Percentiles rank a stretch among this genome's conserved stretches.
Evolutionary conservation across 2,113 vertebrate genomes (phyloP).

Genomic region (Pseudorectes ferrugineus): DNA sequence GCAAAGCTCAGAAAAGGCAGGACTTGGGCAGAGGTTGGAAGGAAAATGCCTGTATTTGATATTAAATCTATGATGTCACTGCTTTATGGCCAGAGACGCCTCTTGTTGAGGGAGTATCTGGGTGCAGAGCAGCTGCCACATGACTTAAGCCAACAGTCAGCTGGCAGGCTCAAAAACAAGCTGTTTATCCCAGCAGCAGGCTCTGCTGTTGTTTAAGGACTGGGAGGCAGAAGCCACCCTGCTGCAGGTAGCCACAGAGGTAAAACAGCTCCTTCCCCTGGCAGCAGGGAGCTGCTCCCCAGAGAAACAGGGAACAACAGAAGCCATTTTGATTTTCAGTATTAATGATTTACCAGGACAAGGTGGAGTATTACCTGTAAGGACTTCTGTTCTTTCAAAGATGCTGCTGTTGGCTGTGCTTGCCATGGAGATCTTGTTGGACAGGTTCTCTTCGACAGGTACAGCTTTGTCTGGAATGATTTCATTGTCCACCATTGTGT

Average conservation of each 20-base stretch:
- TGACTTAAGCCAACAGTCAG: background rate
- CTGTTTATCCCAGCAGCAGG: background rate
- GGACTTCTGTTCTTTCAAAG: slow-evolving; percentile 87
- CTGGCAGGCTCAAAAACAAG: background rate
- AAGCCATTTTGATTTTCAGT: background rate
- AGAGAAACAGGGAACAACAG: background rate
- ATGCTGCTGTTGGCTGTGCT: slow-evolving; percentile 81
- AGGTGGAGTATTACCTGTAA: slow-evolving; percentile 80
- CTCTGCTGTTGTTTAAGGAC: background rate
- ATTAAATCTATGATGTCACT: background rate
- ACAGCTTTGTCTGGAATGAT: slow-evolving; percentile 53
- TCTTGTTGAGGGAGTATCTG: background rate
- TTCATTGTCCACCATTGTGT: slow-evolving; percentile 73
- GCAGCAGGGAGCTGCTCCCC: background rate
- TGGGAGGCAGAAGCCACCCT: background rate
- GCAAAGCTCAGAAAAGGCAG: background rate
- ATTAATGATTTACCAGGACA: background rate
- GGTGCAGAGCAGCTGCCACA: background rate
- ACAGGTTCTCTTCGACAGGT: background rate
- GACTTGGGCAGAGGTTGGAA: background rate
- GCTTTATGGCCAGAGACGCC: background rate
- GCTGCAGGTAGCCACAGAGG: background rate
- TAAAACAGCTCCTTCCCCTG: background rate
- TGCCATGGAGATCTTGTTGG: slow-evolving; percentile 85
- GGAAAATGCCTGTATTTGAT: background rate